These are phyloP conservation scores for Standfussiana lucernea DNA, from an alignment of 2,888 invertebrate species.

Conservation along the genomic window DNA sequence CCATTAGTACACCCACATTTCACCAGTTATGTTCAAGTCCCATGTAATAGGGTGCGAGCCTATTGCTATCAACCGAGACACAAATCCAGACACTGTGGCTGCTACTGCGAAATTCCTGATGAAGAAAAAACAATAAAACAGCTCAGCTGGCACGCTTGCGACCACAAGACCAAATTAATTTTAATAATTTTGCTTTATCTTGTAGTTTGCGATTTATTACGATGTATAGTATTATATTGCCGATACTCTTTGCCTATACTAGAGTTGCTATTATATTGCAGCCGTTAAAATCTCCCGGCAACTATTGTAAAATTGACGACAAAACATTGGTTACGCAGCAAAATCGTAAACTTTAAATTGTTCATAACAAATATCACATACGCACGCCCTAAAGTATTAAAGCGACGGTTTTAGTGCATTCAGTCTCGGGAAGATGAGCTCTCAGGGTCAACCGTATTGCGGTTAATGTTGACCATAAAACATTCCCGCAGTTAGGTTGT, in stretches of 20 bases:
- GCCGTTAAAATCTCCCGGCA: slow-evolving; percentile 22
- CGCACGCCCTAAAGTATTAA: slow-evolving; percentile 55
- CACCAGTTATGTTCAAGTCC: not conserved
- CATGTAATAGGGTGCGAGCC: not conserved
- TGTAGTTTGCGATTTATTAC: not conserved
- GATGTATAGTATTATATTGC: not conserved
- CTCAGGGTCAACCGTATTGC: slow-evolving; percentile 76
- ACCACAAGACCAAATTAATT: not conserved
- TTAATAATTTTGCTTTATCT: not conserved
- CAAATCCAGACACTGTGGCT: not conserved
- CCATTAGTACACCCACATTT: not conserved
- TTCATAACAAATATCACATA: slow-evolving; percentile 47
- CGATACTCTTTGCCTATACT: not conserved
- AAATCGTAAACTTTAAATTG: slow-evolving; percentile 30
- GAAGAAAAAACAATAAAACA: not conserved
- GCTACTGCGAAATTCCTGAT: not conserved
- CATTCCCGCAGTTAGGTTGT: slow-evolving; percentile 70
- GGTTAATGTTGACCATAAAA: slow-evolving; percentile 82
- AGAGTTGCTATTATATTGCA: not conserved
- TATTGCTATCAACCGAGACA: not conserved
- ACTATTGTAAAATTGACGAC: slow-evolving; percentile 12
- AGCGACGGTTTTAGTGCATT: slow-evolving; percentile 68
- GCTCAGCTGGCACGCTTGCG: not conserved
- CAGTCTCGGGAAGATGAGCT: slow-evolving; percentile 69
- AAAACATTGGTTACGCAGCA: slow-evolving; percentile 29